Base-by-base conservation (phyloP, 2,113 vertebrate genomes). In the Pavo muticus region DNA sequence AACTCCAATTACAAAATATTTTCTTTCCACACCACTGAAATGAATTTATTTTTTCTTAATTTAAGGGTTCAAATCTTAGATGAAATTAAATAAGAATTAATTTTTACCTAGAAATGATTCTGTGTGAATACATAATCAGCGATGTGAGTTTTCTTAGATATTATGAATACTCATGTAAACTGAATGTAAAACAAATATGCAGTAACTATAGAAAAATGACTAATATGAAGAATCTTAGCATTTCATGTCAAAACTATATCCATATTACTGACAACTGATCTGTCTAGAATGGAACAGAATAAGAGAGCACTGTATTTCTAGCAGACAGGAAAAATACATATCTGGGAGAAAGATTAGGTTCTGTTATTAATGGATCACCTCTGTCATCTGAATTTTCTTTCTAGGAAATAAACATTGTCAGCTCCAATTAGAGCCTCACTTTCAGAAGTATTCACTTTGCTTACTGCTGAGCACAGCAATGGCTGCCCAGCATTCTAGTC, bases 51-150 rank as follows among this genome's bases (percentile, higher is more conserved):
- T 92, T 85, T 94, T 12, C 17, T 35, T 90, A 79, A 70, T 84
- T 71, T 47, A 57, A 67, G 11, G 19, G 42, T 14, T 83, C 32
- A 70, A 76, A 87, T 78, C 32, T 75, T 20, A 69, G 32, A 73
- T 45, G 39, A 78, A 88, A 89, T 59, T 72, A 64, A 87, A 5
- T 60, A 94, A 73, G 29, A 50, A 92, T 91, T 83, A 76, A 73
- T 76, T 13, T 85, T 40, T 73, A 13, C 32, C 16, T 70, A 45
- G 35, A 67, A 94, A 82, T 37, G 3, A 37, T 50, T 86, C 14
- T 64, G 2, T 54, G 8, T 80, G 65, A 50, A 47, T 39, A 6
- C 19, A 45, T 25, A 60, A 76, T 14, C 39, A 69, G 12, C 2
- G 7, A 37, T 52, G 35, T 86, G 56, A 74, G 5, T 73, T 52